phyloP scores from a whole-genome alignment of 1,140 invertebrate genomes.

The Aphis gossypii region DNA sequence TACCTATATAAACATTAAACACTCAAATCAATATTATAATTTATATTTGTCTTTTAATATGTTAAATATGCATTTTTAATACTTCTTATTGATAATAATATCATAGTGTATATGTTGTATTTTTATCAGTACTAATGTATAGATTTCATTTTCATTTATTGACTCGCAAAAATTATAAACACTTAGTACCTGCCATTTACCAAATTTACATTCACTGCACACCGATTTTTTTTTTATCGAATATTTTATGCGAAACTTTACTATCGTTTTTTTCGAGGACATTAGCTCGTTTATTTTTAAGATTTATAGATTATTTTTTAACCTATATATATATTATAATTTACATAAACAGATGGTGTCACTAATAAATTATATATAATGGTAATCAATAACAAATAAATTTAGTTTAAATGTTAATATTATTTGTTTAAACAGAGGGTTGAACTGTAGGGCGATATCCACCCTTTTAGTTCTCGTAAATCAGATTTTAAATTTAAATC shows the following conservation, averaged over 20 bases:
- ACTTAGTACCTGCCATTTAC: background rate
- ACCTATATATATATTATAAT: constrained; percentile 18
- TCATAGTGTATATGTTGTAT: background rate
- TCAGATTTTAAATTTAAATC: constrained; percentile 14
- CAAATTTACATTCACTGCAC: constrained; percentile 1
- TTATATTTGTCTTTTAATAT: background rate
- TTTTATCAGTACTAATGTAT: background rate
- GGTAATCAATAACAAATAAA: constrained; percentile 38
- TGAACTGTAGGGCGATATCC: background rate
- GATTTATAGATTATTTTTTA: constrained; percentile 35
- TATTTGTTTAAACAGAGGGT: constrained; percentile 38
- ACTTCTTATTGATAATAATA: background rate
- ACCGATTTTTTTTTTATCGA: background rate
- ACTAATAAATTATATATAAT: constrained; percentile 31
- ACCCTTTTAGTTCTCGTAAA: background rate
- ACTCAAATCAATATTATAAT: background rate
- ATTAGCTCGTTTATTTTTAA: constrained; percentile 26
- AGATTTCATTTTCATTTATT: background rate
- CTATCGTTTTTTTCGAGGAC: constrained; percentile 10
- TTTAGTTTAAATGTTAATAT: constrained; percentile 27
- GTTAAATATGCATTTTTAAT: background rate
- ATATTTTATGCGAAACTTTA: constrained; percentile 30
- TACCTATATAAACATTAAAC: background rate
- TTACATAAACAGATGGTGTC: constrained; percentile 40
- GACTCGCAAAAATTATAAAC: background rate